Evolutionary conservation across 23 tunicate species (phyloP).

Genomic region (Halocynthia aurantium): DNA sequence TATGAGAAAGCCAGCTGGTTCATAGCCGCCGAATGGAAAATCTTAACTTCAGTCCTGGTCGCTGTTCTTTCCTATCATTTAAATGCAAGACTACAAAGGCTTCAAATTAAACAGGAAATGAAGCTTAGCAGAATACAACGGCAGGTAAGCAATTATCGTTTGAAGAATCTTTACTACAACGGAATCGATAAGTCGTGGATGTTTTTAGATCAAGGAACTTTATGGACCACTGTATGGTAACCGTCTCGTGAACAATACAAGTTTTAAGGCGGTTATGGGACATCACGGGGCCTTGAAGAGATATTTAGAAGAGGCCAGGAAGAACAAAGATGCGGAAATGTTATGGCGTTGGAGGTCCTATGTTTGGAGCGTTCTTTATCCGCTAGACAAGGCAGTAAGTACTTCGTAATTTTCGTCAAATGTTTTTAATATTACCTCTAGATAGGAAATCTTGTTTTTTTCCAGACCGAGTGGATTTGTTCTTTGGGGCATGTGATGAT

Average conservation of each 20-base stretch:
- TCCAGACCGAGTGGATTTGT: too few species aligned
- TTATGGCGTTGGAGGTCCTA: slow-evolving; percentile 59
- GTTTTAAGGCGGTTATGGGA: slow-evolving; percentile 55
- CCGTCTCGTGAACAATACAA: slow-evolving; percentile 53
- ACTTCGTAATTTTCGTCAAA: not conserved
- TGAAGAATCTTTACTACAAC: not conserved
- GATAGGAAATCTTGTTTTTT: too few species aligned
- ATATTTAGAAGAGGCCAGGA: slow-evolving; percentile 55
- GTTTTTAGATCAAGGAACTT: slow-evolving; percentile 41
- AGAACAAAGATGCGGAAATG: slow-evolving; percentile 64
- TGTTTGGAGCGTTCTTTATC: slow-evolving; percentile 48
- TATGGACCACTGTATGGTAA: slow-evolving; percentile 90
- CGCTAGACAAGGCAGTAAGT: slow-evolving; percentile 63
- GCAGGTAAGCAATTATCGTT: slow-evolving; percentile 27
- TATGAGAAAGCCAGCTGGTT: not conserved
- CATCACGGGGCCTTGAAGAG: slow-evolving; percentile 28
- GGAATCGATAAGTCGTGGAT: not conserved
- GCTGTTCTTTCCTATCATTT: slow-evolving; percentile 29
- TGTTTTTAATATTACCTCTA: too few species aligned
- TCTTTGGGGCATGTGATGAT: too few species aligned
- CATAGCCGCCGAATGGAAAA: slow-evolving; percentile 41
- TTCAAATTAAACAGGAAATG: slow-evolving; percentile 33
- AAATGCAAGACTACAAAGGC: slow-evolving; percentile 23
- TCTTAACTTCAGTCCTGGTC: slow-evolving; percentile 25
- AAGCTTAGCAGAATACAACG: slow-evolving; percentile 32